phyloP scores from a whole-genome alignment of 2,113 vertebrate genomes.

The Neomonachus schauinslandi region DNA sequence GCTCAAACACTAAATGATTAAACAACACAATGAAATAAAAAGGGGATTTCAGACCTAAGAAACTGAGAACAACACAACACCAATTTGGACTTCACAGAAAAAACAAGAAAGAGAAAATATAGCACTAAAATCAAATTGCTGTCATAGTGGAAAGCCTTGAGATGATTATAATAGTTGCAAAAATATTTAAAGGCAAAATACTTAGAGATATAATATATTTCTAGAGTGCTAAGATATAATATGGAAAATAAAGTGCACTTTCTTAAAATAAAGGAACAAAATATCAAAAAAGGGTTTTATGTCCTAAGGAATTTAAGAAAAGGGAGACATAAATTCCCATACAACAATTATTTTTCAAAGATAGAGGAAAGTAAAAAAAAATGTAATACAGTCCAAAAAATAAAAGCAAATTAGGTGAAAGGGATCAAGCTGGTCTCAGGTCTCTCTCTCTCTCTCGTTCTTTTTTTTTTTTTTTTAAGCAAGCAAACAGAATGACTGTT shows the following conservation, averaged over 20 bases:
- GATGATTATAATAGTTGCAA: background rate
- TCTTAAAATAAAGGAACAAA: background rate
- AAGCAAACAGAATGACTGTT: background rate
- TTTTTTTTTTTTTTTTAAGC: background rate
- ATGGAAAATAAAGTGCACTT: background rate
- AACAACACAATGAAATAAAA: background rate
- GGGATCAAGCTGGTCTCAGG: background rate
- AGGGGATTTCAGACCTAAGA: background rate
- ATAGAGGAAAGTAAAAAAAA: background rate
- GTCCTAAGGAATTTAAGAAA: background rate
- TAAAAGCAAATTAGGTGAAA: background rate
- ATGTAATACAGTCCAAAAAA: background rate
- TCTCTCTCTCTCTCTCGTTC: background rate
- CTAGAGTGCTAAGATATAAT: background rate
- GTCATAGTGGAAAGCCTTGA: background rate
- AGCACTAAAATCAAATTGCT: background rate
- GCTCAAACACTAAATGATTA: background rate
- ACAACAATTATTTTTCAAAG: background rate
- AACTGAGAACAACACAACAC: background rate
- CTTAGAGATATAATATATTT: background rate
- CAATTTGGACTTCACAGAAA: background rate
- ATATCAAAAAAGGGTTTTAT: background rate
- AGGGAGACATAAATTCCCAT: background rate
- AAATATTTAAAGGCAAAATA: background rate
- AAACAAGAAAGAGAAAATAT: background rate